Percentiles rank a stretch among this genome's conserved stretches.
Conservation (phyloP, 2,113 vertebrate genomes). For the Oophaga pumilio region DNA sequence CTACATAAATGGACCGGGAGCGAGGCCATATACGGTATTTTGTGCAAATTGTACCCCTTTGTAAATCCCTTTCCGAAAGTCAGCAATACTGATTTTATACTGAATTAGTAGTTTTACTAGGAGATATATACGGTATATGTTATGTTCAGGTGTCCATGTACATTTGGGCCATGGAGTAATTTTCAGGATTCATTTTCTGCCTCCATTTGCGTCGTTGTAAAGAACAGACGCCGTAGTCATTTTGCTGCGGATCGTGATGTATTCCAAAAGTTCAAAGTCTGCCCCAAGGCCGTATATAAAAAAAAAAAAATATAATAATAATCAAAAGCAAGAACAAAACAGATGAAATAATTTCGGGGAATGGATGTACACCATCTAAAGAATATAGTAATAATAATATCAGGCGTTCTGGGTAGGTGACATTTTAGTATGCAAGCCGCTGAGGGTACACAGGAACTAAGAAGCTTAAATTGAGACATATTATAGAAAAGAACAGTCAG, state of each 20-base stretch:
- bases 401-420: background rate
- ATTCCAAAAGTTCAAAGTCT: slow-evolving; percentile 4
- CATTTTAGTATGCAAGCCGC: background rate
- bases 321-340: slow-evolving; percentile 1
- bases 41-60: too few relatives aligned
- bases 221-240: background rate
- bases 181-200: background rate
- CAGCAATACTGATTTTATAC: too few relatives aligned
- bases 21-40: too few relatives aligned
- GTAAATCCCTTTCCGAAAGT: too few relatives aligned
- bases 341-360: background rate
- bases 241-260: background rate
- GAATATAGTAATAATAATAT: background rate
- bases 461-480: background rate
- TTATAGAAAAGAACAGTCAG: background rate
- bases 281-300: background rate
- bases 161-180: background rate
- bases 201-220: background rate
- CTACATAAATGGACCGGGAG: too few relatives aligned
- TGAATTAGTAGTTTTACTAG: too few relatives aligned
- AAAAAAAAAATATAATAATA: background rate
- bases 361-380: background rate
- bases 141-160: too few relatives aligned
- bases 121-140: too few relatives aligned
- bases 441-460: background rate